These are phyloP conservation scores for Acleris holmiana DNA, from an alignment of 2,888 invertebrate species.

Conservation along the genomic window DNA sequence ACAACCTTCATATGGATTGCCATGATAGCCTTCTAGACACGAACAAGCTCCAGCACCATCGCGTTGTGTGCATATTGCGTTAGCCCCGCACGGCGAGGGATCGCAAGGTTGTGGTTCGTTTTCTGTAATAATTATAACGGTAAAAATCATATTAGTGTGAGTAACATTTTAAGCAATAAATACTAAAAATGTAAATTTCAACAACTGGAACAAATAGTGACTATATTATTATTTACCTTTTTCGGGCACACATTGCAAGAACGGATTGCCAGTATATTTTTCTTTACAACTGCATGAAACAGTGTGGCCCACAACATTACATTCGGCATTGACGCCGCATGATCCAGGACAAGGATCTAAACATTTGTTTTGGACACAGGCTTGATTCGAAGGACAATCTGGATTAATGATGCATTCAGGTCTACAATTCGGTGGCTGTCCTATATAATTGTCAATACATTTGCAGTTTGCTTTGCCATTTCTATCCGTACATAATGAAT, in stretches of 20 bases:
- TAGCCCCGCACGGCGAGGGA: constrained; percentile 94
- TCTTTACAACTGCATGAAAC: constrained; percentile 91
- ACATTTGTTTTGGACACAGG: constrained; percentile 92
- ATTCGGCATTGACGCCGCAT: constrained; percentile 92
- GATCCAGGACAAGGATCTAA: constrained; percentile 92
- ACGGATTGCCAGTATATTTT: constrained; percentile 92
- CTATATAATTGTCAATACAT: constrained; percentile 90
- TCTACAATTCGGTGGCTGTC: constrained; percentile 91
- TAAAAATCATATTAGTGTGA: constrained; percentile 10
- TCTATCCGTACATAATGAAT: constrained; percentile 88
- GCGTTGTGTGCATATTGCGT: constrained; percentile 90
- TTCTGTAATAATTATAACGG: constrained; percentile 62
- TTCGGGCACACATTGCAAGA: constrained; percentile 88
- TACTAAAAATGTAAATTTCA: not conserved
- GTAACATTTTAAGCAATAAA: not conserved
- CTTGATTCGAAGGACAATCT: constrained; percentile 90
- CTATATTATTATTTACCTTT: constrained; percentile 64
- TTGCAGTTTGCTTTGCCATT: constrained; percentile 89
- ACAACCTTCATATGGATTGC: constrained; percentile 94
- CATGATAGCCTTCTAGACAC: constrained; percentile 91
- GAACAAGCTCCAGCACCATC: constrained; percentile 92
- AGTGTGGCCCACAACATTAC: constrained; percentile 90
- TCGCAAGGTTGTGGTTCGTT: constrained; percentile 89
- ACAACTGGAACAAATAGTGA: not conserved
- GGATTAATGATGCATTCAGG: constrained; percentile 93